These are phyloP conservation scores for Pterostichus madidus DNA, from an alignment of 2,888 invertebrate species.

Conservation along the genomic window DNA sequence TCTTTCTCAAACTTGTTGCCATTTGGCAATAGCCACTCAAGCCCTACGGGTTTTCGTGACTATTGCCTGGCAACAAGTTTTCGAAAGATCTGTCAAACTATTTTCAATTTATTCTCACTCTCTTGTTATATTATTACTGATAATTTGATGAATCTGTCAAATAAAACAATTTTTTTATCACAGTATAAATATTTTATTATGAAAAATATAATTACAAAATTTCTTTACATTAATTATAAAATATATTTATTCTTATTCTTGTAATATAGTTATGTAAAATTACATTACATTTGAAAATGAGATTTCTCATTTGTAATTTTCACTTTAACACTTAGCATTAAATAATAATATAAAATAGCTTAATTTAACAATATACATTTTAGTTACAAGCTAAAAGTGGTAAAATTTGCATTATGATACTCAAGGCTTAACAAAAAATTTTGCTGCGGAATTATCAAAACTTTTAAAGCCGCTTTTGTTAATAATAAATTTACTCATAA, in stretches of 20 bases:
- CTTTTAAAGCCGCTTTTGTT: slow-evolving; percentile 22
- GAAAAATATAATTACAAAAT: slow-evolving; percentile 59
- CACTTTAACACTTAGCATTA: slow-evolving; percentile 50
- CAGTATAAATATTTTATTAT: slow-evolving; percentile 64
- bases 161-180: slow-evolving; percentile 19
- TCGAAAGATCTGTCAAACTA: no score
- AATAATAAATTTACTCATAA: not conserved
- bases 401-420: slow-evolving; percentile 12
- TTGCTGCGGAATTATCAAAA: slow-evolving; percentile 7
- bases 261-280: slow-evolving; percentile 55
- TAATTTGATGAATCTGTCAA: no score
- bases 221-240: slow-evolving; percentile 52
- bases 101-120: no score
- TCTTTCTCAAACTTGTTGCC: no score
- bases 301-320: slow-evolving; percentile 40
- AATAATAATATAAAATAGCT: slow-evolving; percentile 57
- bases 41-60: no score
- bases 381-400: slow-evolving; percentile 45
- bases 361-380: slow-evolving; percentile 56
- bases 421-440: slow-evolving; percentile 32
- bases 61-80: no score
- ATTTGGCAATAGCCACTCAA: no score
- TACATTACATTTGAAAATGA: slow-evolving; percentile 54
- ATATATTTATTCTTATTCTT: slow-evolving; percentile 41
- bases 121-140: no score